These are phyloP conservation scores for Pseudopleuronectes americanus DNA, from an alignment of 2,797 vertebrate genomes.

Conservation along the genomic window DNA sequence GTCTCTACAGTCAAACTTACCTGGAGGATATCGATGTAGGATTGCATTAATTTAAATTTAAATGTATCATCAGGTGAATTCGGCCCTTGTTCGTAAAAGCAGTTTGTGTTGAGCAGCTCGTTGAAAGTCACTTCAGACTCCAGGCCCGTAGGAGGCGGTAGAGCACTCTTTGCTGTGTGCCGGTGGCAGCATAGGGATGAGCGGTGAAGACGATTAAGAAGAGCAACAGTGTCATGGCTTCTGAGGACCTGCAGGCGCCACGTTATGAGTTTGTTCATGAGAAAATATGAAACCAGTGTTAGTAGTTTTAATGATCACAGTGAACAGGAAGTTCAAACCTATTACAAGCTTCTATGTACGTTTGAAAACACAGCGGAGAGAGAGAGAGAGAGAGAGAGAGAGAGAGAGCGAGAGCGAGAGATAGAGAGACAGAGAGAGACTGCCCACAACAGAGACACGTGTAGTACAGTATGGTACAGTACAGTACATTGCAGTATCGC, in stretches of 20 bases:
- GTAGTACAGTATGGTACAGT: too few relatives aligned
- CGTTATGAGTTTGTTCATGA: neutral
- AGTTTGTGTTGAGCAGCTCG: neutral
- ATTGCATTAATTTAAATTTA: too few relatives aligned
- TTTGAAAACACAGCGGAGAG: too few relatives aligned
- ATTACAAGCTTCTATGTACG: neutral
- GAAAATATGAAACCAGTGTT: neutral
- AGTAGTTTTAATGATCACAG: neutral
- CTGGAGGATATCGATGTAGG: too few relatives aligned
- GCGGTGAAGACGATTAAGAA: slow-evolving; percentile 7
- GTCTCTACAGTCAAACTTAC: neutral
- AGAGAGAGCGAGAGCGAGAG: too few relatives aligned
- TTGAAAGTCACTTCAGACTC: slow-evolving; percentile 3
- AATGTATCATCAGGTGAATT: neutral
- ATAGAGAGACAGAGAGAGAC: too few relatives aligned
- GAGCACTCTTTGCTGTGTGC: neutral
- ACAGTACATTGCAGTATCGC: too few relatives aligned
- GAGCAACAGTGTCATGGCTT: neutral
- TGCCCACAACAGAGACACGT: too few relatives aligned
- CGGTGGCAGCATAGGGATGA: neutral
- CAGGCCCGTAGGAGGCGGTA: slow-evolving; percentile 9
- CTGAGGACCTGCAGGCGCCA: neutral
- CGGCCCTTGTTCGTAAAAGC: neutral
- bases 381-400: too few relatives aligned
- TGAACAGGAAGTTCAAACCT: neutral